Evolutionary conservation across 2,888 invertebrate genomes (phyloP), one percentile per base, ranked within the genome.

Genomic region (Omphaloscelis lunosa): DNA sequence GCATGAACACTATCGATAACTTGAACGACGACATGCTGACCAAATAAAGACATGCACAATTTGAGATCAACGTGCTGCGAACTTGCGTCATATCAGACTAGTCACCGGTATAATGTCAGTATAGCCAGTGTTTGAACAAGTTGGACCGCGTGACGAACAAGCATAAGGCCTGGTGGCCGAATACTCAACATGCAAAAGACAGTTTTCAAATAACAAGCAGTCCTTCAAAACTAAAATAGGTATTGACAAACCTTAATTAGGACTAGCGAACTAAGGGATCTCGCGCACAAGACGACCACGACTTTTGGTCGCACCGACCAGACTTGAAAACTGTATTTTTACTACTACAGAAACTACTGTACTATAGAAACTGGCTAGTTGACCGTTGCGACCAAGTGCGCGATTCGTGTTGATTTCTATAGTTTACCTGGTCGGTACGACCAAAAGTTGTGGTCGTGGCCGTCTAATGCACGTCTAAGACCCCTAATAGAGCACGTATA

Each of bases 11-110:
- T 45, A 11, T 29, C n/a, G 56, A 67, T 63, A 53, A 51, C 48
- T n/a, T 59, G 51, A 65, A 53, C 29, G 23, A 45, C 71, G 23
- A 51, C 73, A 72, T 53, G 73, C 72, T 51, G 53, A 69, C 41
- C n/a, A 72, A 72, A 72, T 75, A 70, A 69, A 58, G 48, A 41
- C 53, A 9, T 17, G 11, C 20, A 20, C 59, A 39, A 23, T 29
- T 41, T 61, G 34, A 66, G 23, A n/a, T 2, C 29, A 51, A 61
- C 70, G 62, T 41, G 59, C 69, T 66, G 72, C 29, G 17, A n/a
- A 56, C 51, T 77, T 17, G n/a, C 72, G 17, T 27, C 15, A 6
- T 27, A 39, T n/a, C 29, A 17, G 5, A 15, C 39, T 15, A 27
- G 56, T 15, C 39, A 7, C 48, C n/a, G 29, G 20, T 15, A 2